Base-by-base conservation (phyloP, 92 coral and sea anemone genomes). In the Paragorgia papillata region DNA sequence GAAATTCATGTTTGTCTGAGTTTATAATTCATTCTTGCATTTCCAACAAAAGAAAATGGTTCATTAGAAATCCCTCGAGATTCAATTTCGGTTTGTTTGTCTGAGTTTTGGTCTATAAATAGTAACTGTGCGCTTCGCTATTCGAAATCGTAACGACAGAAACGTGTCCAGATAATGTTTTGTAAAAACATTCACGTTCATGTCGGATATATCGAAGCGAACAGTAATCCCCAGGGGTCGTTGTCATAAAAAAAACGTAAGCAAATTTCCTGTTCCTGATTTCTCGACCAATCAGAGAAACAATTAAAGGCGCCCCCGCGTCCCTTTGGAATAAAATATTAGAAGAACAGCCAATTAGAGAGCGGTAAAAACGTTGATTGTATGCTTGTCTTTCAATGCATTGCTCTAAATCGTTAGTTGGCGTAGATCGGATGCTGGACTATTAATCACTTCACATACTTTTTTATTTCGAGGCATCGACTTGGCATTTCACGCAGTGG, bases 221-320 rank as follows among this genome's bases (percentile, higher is more conserved):
- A 35, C 62, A 50, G 62, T 68, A 44, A 68, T 44, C 75, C 75
- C 57, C 75, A 24, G 58, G 75, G 46, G 75, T 43, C 75, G 30
- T 27, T 24, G 28, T 35, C 24, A 68, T 37, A 37, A 33, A 37
- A 65, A 34, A 37, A 33, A 31, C 43, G 7, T 50, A 70, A 30
- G 13, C 46, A 50, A 70, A 70, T 70, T 70, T 70, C 77, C 77
- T 25, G 77, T 70, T 50, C 48, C 25, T 10, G n/a, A 25, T 9
- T 50, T 70, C 24, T 70, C 40, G 48, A 53, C 77, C 77, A 70
- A 70, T 70, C 77, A 70, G 62, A 33, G 9, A 70, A 21, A 27
- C 62, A 70, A 50, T 70, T n/a, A 50, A 70, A 26, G 19, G 37
- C 62, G 61, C 62, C 77, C 62, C 21, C 62, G 77, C 51, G 22